phyloP scores from a whole-genome alignment of 2,888 invertebrate species.

The Dascillus cervinus region DNA sequence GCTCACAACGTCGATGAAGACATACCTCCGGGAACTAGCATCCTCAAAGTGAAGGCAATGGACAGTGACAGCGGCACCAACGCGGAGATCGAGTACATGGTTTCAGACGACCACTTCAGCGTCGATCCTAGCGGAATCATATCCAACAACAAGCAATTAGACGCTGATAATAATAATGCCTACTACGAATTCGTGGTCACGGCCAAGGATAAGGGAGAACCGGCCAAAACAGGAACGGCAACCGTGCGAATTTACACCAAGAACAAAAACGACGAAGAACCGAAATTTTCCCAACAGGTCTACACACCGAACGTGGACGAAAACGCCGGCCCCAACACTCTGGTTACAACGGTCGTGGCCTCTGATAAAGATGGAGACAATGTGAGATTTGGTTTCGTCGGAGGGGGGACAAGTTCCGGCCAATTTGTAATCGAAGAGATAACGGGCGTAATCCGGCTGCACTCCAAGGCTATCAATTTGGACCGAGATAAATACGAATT shows the following conservation, averaged over 20 bases:
- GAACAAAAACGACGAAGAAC: slow-evolving; percentile 96
- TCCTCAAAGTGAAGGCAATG: slow-evolving; percentile 90
- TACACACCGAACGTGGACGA: slow-evolving; percentile 95
- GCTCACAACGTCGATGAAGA: slow-evolving; percentile 95
- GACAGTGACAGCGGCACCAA: slow-evolving; percentile 93
- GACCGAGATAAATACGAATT: slow-evolving; percentile 92
- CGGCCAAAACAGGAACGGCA: slow-evolving; percentile 84
- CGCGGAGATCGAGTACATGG: slow-evolving; percentile 88
- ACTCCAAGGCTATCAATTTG: slow-evolving; percentile 76
- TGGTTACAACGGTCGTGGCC: slow-evolving; percentile 94
- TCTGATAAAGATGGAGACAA: slow-evolving; percentile 97
- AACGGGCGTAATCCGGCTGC: slow-evolving; percentile 86
- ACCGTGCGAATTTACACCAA: slow-evolving; percentile 95
- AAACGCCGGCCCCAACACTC: slow-evolving; percentile 89
- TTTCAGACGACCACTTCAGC: slow-evolving; percentile 89
- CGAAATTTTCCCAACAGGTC: slow-evolving; percentile 93
- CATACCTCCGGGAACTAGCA: slow-evolving; percentile 83
- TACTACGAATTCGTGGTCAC: slow-evolving; percentile 93
- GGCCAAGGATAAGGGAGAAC: slow-evolving; percentile 92
- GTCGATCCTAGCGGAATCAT: slow-evolving; percentile 91
- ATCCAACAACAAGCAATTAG: slow-evolving; percentile 84
- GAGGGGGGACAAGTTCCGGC: slow-evolving; percentile 82
- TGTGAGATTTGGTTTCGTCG: slow-evolving; percentile 86
- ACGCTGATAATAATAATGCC: slow-evolving; percentile 94
- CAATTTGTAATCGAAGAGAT: slow-evolving; percentile 94